Evolutionary conservation across 1,140 invertebrate genomes (phyloP).

Genomic region (Papilio glaucus): DNA sequence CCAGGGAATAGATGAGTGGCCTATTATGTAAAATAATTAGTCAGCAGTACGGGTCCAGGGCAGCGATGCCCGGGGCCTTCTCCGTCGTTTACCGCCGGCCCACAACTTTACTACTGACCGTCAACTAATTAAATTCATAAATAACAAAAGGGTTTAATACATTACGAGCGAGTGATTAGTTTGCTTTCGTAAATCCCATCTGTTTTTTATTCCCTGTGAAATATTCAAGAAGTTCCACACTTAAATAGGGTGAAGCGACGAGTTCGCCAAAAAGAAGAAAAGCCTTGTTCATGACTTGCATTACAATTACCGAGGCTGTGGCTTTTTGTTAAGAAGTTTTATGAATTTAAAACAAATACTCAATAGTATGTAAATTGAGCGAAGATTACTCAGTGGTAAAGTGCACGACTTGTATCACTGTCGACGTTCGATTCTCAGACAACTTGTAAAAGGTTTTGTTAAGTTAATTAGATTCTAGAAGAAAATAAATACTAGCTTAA

Average conservation of each 20-base stretch:
- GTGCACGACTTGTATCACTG: neutral
- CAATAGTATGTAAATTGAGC: conserved; percentile 10
- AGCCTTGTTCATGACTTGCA: conserved; percentile 28
- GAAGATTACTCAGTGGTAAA: neutral
- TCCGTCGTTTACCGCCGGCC: conserved; percentile 5
- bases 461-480: too few relatives aligned
- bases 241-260: conserved; percentile 13
- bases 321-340: conserved; percentile 20
- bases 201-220: conserved; percentile 9
- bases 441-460: too few relatives aligned
- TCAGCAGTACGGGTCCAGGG: neutral
- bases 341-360: conserved; percentile 25
- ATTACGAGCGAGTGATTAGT: neutral
- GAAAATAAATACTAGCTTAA: too few relatives aligned
- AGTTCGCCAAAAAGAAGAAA: conserved; percentile 21
- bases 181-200: neutral
- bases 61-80: conserved; percentile 2
- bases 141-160: conserved; percentile 23
- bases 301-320: neutral
- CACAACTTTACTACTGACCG: conserved; percentile 20
- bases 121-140: conserved; percentile 30
- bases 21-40: conserved; percentile 37
- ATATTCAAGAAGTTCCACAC: conserved; percentile 31
- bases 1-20: conserved; percentile 8
- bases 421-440: neutral